These are phyloP conservation scores for Lerista edwardsae DNA, from an alignment of 2,797 vertebrate species.

Conservation along the genomic window DNA sequence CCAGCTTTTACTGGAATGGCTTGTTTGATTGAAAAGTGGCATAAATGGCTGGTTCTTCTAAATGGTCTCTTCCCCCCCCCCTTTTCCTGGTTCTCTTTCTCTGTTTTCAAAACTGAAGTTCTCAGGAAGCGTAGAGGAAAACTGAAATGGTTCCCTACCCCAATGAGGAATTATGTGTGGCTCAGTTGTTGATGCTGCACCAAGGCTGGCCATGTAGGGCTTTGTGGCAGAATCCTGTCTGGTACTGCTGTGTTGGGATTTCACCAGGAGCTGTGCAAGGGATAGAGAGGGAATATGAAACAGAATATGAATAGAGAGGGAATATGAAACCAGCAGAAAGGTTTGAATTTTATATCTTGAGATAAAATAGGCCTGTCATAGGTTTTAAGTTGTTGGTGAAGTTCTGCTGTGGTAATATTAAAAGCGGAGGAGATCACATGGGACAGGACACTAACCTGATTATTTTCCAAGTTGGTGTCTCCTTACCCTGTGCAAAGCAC, in stretches of 20 bases:
- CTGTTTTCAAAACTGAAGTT: slow-evolving; percentile 1
- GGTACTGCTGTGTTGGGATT: slow-evolving; percentile 6
- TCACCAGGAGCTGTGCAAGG: slow-evolving; percentile 9
- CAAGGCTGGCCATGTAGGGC: accelerated
- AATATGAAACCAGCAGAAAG: not conserved
- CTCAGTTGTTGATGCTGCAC: slow-evolving; percentile 8
- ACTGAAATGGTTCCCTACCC: not conserved
- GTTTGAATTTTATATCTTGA: not conserved
- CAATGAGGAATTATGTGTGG: accelerated
- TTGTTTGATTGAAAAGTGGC: not conserved
- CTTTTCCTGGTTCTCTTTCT: too few species aligned
- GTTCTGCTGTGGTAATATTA: not conserved
- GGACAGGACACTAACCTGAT: not conserved
- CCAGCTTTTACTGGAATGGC: not conserved
- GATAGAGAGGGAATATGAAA: slow-evolving; percentile 12
- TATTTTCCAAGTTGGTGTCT: not conserved
- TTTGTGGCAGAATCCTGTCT: slow-evolving; percentile 40
- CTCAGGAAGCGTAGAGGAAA: not conserved
- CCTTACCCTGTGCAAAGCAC: too few species aligned
- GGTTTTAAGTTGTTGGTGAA: not conserved
- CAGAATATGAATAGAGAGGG: too few species aligned
- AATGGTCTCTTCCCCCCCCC: not conserved
- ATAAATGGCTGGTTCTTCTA: not conserved
- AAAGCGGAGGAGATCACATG: not conserved
- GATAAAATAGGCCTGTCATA: not conserved